Percentiles rank a stretch among this genome's conserved stretches.
These are phyloP conservation scores for Miltochrista miniata DNA, from an alignment of 2,888 invertebrate species.

Conservation along the genomic window DNA sequence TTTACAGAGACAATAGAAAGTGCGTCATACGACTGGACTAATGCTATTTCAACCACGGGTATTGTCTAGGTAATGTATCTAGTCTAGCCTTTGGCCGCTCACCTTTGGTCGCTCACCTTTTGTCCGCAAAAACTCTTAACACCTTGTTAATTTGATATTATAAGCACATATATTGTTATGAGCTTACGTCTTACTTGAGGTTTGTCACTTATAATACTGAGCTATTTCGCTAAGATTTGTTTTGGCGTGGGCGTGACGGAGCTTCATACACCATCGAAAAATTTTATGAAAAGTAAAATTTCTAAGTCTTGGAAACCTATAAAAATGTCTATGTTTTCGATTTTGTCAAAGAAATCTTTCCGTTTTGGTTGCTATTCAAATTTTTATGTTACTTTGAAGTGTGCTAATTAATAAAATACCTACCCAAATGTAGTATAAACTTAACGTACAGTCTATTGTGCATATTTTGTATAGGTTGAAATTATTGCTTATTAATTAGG, in stretches of 20 bases:
- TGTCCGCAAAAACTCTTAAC: neutral
- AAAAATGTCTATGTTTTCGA: neutral
- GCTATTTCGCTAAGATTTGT: neutral
- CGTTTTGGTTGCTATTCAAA: no score
- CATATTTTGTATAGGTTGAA: neutral
- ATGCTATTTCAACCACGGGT: neutral
- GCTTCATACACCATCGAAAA: neutral
- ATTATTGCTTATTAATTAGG: neutral
- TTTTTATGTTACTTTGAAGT: no score
- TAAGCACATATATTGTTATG: constrained; percentile 2
- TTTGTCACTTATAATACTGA: neutral
- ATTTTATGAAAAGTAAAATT: neutral
- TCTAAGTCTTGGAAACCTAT: neutral
- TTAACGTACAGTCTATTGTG: no score
- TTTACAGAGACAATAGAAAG: neutral
- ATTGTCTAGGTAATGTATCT: constrained; percentile 8
- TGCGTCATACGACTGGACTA: neutral
- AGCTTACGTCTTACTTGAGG: neutral
- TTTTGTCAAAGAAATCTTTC: neutral
- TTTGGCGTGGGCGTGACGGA: neutral
- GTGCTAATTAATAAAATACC: no score
- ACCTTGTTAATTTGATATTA: neutral
- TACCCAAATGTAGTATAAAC: no score
- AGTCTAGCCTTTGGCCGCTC: constrained; percentile 1
- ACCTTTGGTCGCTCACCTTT: constrained; percentile 2